A percentile compares a stretch with the other conserved stretches of the same genome.
These are phyloP conservation scores for Solenopsis invicta DNA, from an alignment of 1,140 invertebrate species.

Conservation along the genomic window DNA sequence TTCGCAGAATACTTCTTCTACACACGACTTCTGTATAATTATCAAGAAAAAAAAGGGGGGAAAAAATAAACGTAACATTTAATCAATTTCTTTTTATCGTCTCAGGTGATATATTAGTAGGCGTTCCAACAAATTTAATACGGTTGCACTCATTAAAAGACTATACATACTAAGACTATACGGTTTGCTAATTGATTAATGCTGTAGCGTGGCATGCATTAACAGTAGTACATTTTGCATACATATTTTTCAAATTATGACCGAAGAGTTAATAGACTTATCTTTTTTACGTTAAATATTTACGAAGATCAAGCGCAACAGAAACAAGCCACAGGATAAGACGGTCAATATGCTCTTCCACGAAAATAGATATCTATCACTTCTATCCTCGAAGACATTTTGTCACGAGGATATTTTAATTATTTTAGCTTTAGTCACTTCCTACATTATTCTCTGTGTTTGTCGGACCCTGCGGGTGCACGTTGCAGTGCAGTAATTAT, in stretches of 20 bases:
- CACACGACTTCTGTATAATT: background rate
- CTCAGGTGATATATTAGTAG: conserved; percentile 12
- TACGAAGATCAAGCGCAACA: background rate
- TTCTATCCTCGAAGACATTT: conserved; percentile 13
- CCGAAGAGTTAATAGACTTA: background rate
- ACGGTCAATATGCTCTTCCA: background rate
- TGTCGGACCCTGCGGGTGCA: conserved; percentile 49
- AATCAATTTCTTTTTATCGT: background rate
- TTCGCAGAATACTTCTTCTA: conserved; percentile 16
- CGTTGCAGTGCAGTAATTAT: conserved; percentile 65
- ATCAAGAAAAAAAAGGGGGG: background rate
- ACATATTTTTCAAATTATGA: background rate
- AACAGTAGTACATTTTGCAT: background rate
- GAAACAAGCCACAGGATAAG: background rate
- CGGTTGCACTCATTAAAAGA: background rate
- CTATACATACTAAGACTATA: too few relatives aligned
- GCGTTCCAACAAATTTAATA: background rate
- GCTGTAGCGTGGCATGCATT: background rate
- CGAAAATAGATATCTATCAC: background rate
- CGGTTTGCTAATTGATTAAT: background rate
- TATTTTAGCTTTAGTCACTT: conserved; percentile 31
- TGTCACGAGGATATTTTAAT: conserved; percentile 39
- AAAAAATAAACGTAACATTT: background rate
- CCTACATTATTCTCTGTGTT: background rate
- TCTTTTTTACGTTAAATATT: background rate